Percentiles rank a stretch among this genome's conserved stretches.
Evolutionary conservation across 2,113 vertebrate species (phyloP).

Genomic region (Thinocorus orbignyianus): DNA sequence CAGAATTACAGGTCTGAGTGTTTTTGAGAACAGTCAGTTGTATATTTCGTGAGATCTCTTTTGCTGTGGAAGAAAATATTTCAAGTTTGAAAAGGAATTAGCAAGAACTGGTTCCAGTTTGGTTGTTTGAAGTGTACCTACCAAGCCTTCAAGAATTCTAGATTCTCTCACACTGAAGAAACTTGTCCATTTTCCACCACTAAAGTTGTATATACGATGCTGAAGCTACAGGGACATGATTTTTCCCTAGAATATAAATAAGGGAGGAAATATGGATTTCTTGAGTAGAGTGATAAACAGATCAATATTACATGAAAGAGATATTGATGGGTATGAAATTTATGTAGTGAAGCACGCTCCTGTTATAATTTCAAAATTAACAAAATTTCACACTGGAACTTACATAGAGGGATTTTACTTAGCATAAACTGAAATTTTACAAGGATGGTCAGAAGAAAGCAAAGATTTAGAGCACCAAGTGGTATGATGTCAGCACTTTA

Average conservation of each 20-base stretch:
- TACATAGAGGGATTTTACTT: neutral
- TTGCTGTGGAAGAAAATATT: neutral
- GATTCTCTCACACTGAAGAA: neutral
- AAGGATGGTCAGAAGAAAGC: neutral
- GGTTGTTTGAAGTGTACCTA: neutral
- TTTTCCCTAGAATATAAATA: conserved; percentile 58
- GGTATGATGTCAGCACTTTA: neutral
- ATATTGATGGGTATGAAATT: conserved; percentile 5
- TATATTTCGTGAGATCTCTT: neutral
- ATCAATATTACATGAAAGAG: conserved; percentile 61
- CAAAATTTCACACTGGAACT: conserved; percentile 2
- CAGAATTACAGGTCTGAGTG: neutral
- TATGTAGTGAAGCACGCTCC: conserved; percentile 5
- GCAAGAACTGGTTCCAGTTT: neutral
- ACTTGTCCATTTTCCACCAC: neutral
- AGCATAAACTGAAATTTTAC: neutral
- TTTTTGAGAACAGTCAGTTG: neutral
- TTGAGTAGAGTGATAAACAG: conserved; percentile 55
- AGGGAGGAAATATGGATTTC: conserved; percentile 52
- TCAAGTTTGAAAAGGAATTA: neutral
- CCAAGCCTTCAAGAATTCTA: neutral
- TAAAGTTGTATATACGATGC: neutral
- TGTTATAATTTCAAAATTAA: conserved; percentile 48
- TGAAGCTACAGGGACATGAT: neutral
- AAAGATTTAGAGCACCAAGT: neutral